phyloP scores from a whole-genome alignment of 2,113 vertebrate species.

The Bambusicola thoracicus region DNA sequence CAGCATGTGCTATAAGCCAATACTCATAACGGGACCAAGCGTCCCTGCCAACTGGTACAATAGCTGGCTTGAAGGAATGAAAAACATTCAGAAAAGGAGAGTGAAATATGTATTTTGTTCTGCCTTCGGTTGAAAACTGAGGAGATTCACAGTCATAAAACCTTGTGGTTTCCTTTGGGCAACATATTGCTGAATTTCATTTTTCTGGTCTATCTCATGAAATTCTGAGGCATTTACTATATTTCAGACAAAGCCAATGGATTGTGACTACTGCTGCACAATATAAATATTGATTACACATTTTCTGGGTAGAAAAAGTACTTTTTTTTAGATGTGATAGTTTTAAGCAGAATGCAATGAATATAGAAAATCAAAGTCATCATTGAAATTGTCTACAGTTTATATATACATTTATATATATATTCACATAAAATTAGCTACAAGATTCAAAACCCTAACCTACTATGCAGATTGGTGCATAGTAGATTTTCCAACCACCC shows the following conservation, averaged over 20 bases:
- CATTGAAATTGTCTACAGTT: background rate
- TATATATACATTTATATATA: background rate
- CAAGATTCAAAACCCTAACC: background rate
- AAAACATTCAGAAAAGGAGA: background rate
- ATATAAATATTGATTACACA: background rate
- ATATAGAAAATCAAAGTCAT: background rate
- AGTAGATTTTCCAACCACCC: background rate
- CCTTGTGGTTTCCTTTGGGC: background rate
- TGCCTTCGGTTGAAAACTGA: background rate
- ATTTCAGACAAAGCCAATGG: background rate
- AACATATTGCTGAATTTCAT: background rate
- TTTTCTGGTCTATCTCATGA: background rate
- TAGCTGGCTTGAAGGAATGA: background rate
- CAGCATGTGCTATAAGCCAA: background rate
- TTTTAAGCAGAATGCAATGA: background rate
- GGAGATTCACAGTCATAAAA: background rate
- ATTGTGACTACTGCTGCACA: background rate
- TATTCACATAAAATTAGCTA: background rate
- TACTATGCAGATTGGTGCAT: background rate
- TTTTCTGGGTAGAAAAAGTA: background rate
- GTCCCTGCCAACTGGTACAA: background rate
- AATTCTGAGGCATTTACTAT: background rate
- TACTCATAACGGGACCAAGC: rapidly evolving
- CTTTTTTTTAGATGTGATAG: background rate
- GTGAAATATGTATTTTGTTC: background rate